Evolutionary conservation across 2,888 invertebrate genomes (phyloP).

Genomic region (Drosophila nigricruria): DNA sequence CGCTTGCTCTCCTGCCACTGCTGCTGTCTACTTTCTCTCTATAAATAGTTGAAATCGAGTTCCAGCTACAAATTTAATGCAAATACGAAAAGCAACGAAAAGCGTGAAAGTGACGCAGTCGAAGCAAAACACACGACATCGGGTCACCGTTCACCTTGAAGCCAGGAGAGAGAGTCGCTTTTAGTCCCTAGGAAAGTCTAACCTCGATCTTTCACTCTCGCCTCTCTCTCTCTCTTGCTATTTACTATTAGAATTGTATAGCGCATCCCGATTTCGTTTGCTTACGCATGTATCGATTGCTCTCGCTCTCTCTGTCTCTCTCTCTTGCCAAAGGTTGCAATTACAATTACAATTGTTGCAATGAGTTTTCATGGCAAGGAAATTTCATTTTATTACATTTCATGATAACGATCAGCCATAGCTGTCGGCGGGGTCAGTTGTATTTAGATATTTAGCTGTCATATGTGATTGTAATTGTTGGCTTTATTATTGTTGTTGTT

Average conservation of each 20-base stretch:
- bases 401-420: conserved; percentile 57
- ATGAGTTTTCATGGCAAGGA: conserved; percentile 59
- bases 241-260: too few relatives aligned
- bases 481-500: conserved; percentile 10
- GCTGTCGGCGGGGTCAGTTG: conserved; percentile 48
- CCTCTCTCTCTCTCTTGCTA: neutral
- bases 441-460: conserved; percentile 72
- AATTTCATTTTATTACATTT: conserved; percentile 66
- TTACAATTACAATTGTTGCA: conserved; percentile 65
- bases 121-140: conserved; percentile 12
- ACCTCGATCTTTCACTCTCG: conserved; percentile 1
- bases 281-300: neutral
- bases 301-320: neutral
- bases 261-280: neutral
- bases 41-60: conserved; percentile 75
- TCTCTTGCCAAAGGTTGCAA: conserved; percentile 48
- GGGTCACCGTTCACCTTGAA: conserved; percentile 51
- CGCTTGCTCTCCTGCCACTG: conserved; percentile 4
- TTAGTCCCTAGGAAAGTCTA: conserved; percentile 32
- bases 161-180: conserved; percentile 39
- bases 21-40: conserved; percentile 69
- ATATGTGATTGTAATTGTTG: conserved; percentile 35
- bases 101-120: conserved; percentile 65
- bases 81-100: conserved; percentile 55
- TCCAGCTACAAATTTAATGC: conserved; percentile 60